These are phyloP conservation scores for Ceramica pisi DNA, from an alignment of 2,888 invertebrate genomes.

Conservation along the genomic window DNA sequence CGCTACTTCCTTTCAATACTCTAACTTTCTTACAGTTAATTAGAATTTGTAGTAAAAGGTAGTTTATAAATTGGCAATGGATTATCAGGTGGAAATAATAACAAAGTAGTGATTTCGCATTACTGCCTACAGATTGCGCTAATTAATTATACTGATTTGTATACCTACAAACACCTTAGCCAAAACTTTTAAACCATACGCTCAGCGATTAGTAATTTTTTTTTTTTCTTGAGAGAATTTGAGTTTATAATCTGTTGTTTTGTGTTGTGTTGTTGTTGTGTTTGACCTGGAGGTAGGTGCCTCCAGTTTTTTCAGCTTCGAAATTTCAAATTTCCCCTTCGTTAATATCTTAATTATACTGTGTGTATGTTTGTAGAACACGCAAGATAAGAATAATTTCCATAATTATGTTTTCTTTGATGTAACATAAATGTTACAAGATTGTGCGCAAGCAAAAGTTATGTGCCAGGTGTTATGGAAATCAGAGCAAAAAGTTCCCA, in stretches of 20 bases:
- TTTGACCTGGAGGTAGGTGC: no score
- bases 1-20: slow-evolving; percentile 21
- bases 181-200: no score
- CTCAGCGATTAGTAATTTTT: no score
- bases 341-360: no score
- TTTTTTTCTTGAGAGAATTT: no score
- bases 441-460: slow-evolving; percentile 24
- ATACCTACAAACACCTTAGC: not conserved
- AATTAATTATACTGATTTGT: not conserved
- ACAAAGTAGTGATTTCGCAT: not conserved
- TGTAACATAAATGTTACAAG: slow-evolving; percentile 37
- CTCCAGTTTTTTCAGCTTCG: no score
- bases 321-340: no score
- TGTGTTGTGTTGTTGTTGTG: no score
- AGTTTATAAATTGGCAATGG: not conserved
- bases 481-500: slow-evolving; percentile 70
- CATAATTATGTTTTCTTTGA: slow-evolving; percentile 14
- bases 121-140: not conserved
- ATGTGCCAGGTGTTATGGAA: slow-evolving; percentile 56
- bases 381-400: not conserved
- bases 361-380: not conserved
- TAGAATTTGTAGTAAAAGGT: not conserved
- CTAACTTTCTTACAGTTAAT: slow-evolving; percentile 14
- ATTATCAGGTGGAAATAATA: slow-evolving; percentile 6
- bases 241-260: no score